Evolutionary conservation across 2,888 invertebrate species (phyloP).

Genomic region (Drosophila macrospina): DNA sequence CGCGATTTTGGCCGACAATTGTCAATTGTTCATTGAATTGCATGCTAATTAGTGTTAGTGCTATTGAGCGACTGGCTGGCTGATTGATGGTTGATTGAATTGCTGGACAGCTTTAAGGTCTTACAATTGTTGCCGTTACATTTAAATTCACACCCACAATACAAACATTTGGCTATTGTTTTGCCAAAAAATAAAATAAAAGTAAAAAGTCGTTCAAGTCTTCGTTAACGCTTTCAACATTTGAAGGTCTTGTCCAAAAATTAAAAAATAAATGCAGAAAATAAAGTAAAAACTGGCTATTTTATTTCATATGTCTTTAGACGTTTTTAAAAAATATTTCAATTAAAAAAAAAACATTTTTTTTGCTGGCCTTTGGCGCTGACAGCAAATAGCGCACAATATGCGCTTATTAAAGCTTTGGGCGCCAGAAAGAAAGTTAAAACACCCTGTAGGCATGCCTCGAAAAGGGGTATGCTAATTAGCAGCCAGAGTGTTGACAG

Average conservation of each 20-base stretch:
- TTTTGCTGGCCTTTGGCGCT: constrained; percentile 52
- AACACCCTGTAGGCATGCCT: constrained; percentile 29
- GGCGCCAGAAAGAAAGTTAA: constrained; percentile 52
- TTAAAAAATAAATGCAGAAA: constrained; percentile 7
- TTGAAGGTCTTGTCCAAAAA: constrained; percentile 70
- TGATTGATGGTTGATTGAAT: constrained; percentile 30
- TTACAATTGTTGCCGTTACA: constrained; percentile 59
- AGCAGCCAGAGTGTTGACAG: background rate
- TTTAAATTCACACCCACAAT: constrained; percentile 63
- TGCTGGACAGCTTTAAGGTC: constrained; percentile 46
- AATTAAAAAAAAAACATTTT: constrained; percentile 3
- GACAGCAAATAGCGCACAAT: constrained; percentile 51
- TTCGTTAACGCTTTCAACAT: constrained; percentile 65
- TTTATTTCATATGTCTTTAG: constrained; percentile 40
- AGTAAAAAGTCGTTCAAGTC: constrained; percentile 31
- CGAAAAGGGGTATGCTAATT: background rate
- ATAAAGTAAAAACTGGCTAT: constrained; percentile 30
- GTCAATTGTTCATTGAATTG: constrained; percentile 72
- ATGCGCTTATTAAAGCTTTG: constrained; percentile 40
- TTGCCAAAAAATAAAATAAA: constrained; percentile 34
- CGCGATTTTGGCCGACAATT: constrained; percentile 49
- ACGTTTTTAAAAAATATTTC: constrained; percentile 32
- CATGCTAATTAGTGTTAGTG: constrained; percentile 71
- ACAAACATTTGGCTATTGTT: background rate
- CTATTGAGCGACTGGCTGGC: constrained; percentile 31